Percentiles rank a stretch among this genome's conserved stretches.
Evolutionary conservation across 2,797 vertebrate genomes (phyloP).

Genomic region (Poecilia wingei): DNA sequence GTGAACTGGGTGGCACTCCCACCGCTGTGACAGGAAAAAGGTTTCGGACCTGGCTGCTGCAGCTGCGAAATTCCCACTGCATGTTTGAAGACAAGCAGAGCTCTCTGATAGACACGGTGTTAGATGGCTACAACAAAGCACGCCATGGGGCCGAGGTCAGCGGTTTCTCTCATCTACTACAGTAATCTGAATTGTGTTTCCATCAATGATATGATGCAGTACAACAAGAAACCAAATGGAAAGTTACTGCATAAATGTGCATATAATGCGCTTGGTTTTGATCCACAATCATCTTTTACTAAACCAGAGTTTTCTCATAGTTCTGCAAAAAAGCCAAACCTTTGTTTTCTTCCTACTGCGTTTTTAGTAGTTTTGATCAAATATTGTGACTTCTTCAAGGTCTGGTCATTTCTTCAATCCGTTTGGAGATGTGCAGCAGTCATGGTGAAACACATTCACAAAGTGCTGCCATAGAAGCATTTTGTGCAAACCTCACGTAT

Average conservation of each 20-base stretch:
- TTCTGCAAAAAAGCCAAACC: background rate
- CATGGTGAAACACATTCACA: background rate
- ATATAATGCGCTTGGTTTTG: background rate
- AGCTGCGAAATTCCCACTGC: slow-evolving; percentile 85
- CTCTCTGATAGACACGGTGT: slow-evolving; percentile 84
- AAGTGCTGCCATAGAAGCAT: background rate
- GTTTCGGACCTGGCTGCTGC: slow-evolving; percentile 89
- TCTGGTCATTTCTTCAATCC: background rate
- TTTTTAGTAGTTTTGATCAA: background rate
- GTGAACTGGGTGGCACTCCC: slow-evolving; percentile 81
- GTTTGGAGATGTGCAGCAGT: background rate
- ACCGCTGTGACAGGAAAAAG: slow-evolving; percentile 88
- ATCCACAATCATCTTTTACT: background rate
- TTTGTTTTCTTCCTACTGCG: background rate
- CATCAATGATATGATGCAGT: background rate
- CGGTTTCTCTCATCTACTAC: background rate
- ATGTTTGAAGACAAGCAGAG: slow-evolving; percentile 83
- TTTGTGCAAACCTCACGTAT: background rate
- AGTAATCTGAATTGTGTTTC: background rate
- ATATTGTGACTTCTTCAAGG: background rate
- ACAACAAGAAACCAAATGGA: background rate
- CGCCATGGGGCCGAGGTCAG: slow-evolving; percentile 91
- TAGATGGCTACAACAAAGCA: slow-evolving; percentile 91
- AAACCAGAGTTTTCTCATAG: background rate
- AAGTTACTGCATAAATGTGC: background rate